Conservation (phyloP, 2,113 vertebrate genomes). For the Alligator sinensis region DNA sequence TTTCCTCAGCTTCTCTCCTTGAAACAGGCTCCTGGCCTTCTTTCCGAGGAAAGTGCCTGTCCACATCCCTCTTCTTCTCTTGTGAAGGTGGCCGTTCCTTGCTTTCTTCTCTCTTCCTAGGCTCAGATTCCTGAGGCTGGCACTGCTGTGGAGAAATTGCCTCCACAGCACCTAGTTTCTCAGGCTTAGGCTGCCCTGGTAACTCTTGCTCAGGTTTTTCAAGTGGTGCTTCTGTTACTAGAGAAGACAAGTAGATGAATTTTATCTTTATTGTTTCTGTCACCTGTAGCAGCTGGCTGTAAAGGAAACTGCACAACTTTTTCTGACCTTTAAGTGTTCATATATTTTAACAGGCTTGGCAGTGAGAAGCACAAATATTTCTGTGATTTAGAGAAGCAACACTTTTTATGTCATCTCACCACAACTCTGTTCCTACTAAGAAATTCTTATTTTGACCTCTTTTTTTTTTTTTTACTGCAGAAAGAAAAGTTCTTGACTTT, state of each 20-base stretch:
- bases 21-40: constrained; percentile 66
- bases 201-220: constrained; percentile 74
- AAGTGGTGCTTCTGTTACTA: constrained; percentile 73
- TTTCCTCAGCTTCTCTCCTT: constrained; percentile 76
- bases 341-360: not conserved
- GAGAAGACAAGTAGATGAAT: constrained; percentile 34
- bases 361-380: not conserved
- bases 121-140: constrained; percentile 78
- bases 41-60: constrained; percentile 67
- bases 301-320: not conserved
- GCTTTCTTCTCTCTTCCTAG: constrained; percentile 80
- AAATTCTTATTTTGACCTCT: not conserved
- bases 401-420: not conserved
- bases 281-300: not conserved
- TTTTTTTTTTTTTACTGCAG: not conserved
- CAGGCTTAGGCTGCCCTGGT: constrained; percentile 73
- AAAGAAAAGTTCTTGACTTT: not conserved
- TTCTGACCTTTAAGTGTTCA: not conserved
- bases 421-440: not conserved
- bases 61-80: constrained; percentile 76
- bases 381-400: not conserved
- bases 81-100: constrained; percentile 72
- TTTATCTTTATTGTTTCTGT: not conserved
- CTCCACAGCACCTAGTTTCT: constrained; percentile 38
- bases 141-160: constrained; percentile 73